A percentile compares a stretch with the other conserved stretches of the same genome.
These are phyloP conservation scores for Tachina lurida DNA, from an alignment of 2,888 invertebrate genomes.

Conservation along the genomic window DNA sequence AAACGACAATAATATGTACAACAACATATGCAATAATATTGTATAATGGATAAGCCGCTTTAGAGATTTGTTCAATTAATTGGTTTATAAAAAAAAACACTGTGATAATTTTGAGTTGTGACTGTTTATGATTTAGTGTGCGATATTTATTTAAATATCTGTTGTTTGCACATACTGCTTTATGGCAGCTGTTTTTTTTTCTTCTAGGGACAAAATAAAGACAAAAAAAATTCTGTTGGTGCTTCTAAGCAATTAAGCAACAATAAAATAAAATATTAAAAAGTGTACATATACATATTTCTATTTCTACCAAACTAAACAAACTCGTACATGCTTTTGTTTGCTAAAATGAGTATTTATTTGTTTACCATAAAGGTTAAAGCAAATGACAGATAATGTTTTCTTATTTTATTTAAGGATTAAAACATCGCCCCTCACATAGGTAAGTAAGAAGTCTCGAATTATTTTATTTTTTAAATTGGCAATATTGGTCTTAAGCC, in stretches of 20 bases:
- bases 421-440: neutral
- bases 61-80: too few relatives aligned
- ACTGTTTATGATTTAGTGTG: too few relatives aligned
- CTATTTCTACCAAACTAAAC: neutral
- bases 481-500: too few relatives aligned
- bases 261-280: constrained; percentile 39
- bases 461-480: too few relatives aligned
- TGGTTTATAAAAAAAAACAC: too few relatives aligned
- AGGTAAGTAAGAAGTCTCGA: neutral
- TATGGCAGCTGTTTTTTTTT: constrained; percentile 49
- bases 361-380: constrained; percentile 8
- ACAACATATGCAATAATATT: too few relatives aligned
- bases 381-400: neutral
- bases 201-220: constrained; percentile 9
- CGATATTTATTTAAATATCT: neutral
- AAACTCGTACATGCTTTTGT: neutral
- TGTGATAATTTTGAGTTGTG: too few relatives aligned
- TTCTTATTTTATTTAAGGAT: neutral
- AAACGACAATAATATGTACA: too few relatives aligned
- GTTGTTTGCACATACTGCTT: constrained; percentile 21
- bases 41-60: too few relatives aligned
- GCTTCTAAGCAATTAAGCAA: constrained; percentile 61
- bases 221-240: constrained; percentile 48
- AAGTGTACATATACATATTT: constrained; percentile 25
- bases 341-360: neutral